A percentile compares a stretch with the other conserved stretches of the same genome.
phyloP scores from a whole-genome alignment of 1,140 invertebrate genomes.

The Calliphora vicina region DNA sequence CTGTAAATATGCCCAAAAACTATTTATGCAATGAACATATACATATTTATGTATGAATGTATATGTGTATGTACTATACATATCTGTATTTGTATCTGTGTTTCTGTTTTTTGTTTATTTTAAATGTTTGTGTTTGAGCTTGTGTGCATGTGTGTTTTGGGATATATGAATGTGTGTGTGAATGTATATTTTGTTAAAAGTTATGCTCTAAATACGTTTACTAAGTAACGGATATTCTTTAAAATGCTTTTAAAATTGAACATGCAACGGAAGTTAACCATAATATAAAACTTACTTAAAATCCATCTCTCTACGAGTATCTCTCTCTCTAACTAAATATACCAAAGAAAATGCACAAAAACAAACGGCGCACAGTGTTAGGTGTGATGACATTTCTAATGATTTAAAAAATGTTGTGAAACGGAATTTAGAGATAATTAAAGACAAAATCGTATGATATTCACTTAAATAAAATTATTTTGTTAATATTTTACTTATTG shows the following conservation, averaged over 20 bases:
- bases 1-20: neutral
- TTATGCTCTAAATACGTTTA: conserved; percentile 28
- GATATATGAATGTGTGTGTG: neutral
- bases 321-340: neutral
- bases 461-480: too few relatives aligned
- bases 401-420: too few relatives aligned
- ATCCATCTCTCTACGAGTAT: neutral
- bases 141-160: neutral
- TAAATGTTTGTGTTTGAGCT: neutral
- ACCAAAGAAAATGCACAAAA: neutral
- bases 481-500: too few relatives aligned
- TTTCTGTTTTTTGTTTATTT: neutral
- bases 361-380: too few relatives aligned
- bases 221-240: conserved; percentile 33
- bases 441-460: too few relatives aligned
- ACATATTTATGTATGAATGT: neutral
- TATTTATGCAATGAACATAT: neutral
- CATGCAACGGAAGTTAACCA: conserved; percentile 31
- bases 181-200: conserved; percentile 15
- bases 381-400: too few relatives aligned
- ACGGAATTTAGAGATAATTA: too few relatives aligned
- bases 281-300: conserved; percentile 21
- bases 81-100: neutral
- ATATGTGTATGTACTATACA: neutral
- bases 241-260: conserved; percentile 33